A percentile compares a stretch with the other conserved stretches of the same genome.
These are phyloP conservation scores for Aeoliscus strigatus DNA, from an alignment of 2,797 vertebrate genomes.

Conservation along the genomic window DNA sequence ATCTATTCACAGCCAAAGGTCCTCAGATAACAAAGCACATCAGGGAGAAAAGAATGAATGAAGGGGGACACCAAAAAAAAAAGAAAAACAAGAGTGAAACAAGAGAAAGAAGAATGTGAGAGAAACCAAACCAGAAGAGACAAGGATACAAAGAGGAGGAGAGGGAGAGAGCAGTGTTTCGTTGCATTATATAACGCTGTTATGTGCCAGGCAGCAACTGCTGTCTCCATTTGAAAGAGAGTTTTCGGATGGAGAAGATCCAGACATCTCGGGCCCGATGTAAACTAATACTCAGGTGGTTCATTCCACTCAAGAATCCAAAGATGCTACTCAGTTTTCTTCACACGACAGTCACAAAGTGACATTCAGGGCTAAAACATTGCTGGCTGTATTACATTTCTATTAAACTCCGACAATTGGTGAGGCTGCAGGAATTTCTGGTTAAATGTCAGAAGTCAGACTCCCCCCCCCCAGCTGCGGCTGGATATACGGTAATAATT, in stretches of 20 bases:
- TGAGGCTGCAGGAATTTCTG: too few species aligned
- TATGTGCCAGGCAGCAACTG: slow-evolving; percentile 53
- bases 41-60: slow-evolving; percentile 30
- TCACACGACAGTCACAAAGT: too few species aligned
- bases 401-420: too few species aligned
- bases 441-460: too few species aligned
- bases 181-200: slow-evolving; percentile 63
- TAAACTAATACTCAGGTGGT: slow-evolving; percentile 42
- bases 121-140: slow-evolving; percentile 22
- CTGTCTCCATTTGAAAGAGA: slow-evolving; percentile 45
- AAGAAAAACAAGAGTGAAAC: slow-evolving; percentile 19
- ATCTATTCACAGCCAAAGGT: slow-evolving; percentile 60
- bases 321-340: too few species aligned
- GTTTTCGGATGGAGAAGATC: slow-evolving; percentile 38
- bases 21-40: slow-evolving; percentile 52
- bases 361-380: too few species aligned
- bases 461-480: too few species aligned
- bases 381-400: too few species aligned
- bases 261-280: slow-evolving; percentile 42
- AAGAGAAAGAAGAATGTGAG: too few species aligned
- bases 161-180: slow-evolving; percentile 40
- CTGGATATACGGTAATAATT: too few species aligned
- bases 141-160: slow-evolving; percentile 29
- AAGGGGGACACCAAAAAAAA: slow-evolving; percentile 28
- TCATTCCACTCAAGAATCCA: too few species aligned